Base-by-base conservation (phyloP, 2,797 vertebrate species). In the Bovichtus variegatus region DNA sequence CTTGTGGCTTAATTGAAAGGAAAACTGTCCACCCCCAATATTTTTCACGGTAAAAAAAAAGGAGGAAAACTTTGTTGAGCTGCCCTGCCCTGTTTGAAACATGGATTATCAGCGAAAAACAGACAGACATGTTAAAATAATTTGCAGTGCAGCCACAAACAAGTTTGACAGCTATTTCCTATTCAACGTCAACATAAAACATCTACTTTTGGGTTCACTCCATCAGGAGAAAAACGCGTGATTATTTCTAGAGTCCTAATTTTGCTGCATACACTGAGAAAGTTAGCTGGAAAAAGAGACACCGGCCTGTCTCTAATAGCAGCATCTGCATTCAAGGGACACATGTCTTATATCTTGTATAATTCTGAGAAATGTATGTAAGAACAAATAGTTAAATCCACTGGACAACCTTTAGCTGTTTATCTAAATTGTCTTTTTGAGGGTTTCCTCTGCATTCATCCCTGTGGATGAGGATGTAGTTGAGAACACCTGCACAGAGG, bases 1-100 rank as follows among this genome's bases (percentile, higher is more conserved):
- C 19, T 46, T 36, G n/a, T 23, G 10, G 47, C 21, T 62, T 62
- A 54, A 68, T 31, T 72, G 11, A 58, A 63, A 29, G 16, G 12
- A 73, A 34, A 41, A 58, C 2, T 44, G 3, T 34, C 10, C 2
- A n/a, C n/a, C 4, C 11, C 38, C 15, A 47, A 66, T 7, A 47
- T 55, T 55, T 71, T 41, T 27, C 4, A 55, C 41, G n/a, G 49
- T 49, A 27, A 29, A 12, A 2, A 19, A 69, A 15, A 40, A 61
- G 49, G n/a, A n/a, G n/a, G n/a, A 41, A 2, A 41, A 34, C 4
- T 31, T n/a, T n/a, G n/a, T n/a, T n/a, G n/a, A n/a, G n/a, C n/a
- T n/a, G n/a, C n/a, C n/a, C n/a, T 38, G 2, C 15, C 7, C 7
- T 9, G 2, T n/a, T 36, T 64, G 23, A 8, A 54, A 49, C 7